Conservation (phyloP, 2,888 invertebrate species). For the Apodemia duryi region DNA sequence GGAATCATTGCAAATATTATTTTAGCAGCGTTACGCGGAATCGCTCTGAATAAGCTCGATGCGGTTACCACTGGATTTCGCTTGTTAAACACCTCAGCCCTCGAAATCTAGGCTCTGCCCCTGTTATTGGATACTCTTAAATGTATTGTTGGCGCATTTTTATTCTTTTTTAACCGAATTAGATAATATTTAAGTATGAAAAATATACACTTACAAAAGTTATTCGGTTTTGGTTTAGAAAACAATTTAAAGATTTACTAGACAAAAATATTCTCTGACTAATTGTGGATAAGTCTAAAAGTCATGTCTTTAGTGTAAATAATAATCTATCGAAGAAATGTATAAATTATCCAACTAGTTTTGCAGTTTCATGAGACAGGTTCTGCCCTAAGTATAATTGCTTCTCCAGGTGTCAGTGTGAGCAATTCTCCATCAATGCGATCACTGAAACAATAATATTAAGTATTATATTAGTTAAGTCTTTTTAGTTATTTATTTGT, state of each 20-base stretch:
- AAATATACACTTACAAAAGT: too few relatives aligned
- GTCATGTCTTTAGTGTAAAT: neutral
- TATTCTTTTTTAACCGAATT: too few relatives aligned
- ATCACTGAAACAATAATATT: conserved; percentile 36
- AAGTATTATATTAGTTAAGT: too few relatives aligned
- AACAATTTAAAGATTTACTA: too few relatives aligned
- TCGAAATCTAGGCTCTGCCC: conserved; percentile 42
- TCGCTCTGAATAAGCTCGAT: conserved; percentile 32
- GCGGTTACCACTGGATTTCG: conserved; percentile 38
- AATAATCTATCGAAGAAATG: neutral
- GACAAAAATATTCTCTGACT: neutral
- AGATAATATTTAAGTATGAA: too few relatives aligned
- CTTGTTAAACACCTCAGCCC: conserved; percentile 26
- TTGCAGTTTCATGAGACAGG: conserved; percentile 33
- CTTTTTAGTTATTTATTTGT: neutral
- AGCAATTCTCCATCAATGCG: conserved; percentile 33
- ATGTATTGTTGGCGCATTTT: neutral
- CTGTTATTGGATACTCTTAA: conserved; percentile 26
- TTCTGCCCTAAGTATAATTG: conserved; percentile 42
- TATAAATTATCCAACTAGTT: neutral
- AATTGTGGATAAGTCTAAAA: neutral
- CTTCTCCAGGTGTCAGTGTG: conserved; percentile 48
- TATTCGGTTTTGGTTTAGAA: too few relatives aligned
- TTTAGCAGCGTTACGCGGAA: conserved; percentile 23
- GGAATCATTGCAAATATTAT: conserved; percentile 38